Conservation (phyloP, 2,113 vertebrate genomes). For the Ceyx melanurus region DNA sequence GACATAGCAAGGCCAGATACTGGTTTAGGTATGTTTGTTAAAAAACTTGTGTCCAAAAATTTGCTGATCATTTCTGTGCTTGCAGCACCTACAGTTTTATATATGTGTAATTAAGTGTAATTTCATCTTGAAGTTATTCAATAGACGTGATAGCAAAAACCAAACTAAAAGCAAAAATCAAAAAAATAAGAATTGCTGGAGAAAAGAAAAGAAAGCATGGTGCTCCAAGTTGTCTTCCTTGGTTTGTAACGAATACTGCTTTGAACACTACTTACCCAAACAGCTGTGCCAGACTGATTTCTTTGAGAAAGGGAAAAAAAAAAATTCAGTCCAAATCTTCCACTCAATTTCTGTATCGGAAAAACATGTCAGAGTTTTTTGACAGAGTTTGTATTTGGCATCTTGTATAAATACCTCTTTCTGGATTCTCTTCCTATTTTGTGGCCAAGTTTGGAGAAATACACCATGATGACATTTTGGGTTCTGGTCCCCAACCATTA, state of each 20-base stretch:
- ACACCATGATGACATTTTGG: not conserved
- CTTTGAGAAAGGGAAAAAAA: not conserved
- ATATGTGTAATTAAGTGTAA: not conserved
- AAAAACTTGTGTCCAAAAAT: constrained; percentile 19
- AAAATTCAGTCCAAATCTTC: not conserved
- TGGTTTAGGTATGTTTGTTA: not conserved
- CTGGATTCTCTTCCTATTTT: not conserved
- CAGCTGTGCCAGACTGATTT: not conserved
- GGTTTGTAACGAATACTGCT: not conserved
- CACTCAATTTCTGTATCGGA: not conserved
- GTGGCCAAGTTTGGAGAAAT: not conserved
- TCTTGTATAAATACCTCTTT: not conserved
- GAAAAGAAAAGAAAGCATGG: not conserved
- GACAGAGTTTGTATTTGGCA: not conserved
- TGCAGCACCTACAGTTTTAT: not conserved
- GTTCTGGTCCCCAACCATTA: not conserved
- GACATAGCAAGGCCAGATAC: constrained; percentile 20
- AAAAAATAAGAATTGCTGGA: not conserved
- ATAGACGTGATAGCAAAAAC: not conserved
- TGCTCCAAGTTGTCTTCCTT: not conserved
- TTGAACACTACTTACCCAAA: not conserved
- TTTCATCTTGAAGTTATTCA: not conserved
- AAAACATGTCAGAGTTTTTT: not conserved
- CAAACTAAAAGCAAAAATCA: not conserved
- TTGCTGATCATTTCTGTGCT: not conserved